phyloP scores from a whole-genome alignment of 2,888 invertebrate species.

The Beris chalybata region DNA sequence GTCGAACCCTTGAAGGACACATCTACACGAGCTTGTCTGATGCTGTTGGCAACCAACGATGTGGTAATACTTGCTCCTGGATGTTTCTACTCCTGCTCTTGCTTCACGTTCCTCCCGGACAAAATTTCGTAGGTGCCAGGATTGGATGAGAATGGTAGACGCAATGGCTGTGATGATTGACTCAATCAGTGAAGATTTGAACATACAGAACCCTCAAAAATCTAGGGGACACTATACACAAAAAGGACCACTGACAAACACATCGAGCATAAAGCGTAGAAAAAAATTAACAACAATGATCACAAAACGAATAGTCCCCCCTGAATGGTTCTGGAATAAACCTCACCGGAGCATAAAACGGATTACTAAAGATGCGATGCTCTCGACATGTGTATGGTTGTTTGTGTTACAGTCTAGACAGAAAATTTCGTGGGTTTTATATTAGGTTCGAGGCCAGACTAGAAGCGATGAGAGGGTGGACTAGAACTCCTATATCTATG shows the following conservation, averaged over 20 bases:
- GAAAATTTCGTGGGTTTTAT: constrained; percentile 30
- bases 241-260: constrained; percentile 11
- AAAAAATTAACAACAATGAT: constrained; percentile 31
- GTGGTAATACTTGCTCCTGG: constrained; percentile 11
- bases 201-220: constrained; percentile 1
- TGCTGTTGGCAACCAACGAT: constrained; percentile 32
- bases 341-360: constrained; percentile 28
- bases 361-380: constrained; percentile 31
- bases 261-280: background rate
- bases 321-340: constrained; percentile 27
- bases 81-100: constrained; percentile 6
- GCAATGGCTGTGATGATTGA: constrained; percentile 32
- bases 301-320: constrained; percentile 23
- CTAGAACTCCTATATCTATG: constrained; percentile 23
- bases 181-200: constrained; percentile 30
- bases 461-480: background rate
- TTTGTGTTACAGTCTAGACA: constrained; percentile 33
- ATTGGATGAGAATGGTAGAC: constrained; percentile 16
- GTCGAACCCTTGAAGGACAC: constrained; percentile 14
- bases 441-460: constrained; percentile 19
- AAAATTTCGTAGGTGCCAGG: background rate
- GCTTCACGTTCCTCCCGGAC: background rate
- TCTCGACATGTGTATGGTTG: constrained; percentile 25
- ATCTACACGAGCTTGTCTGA: constrained; percentile 22
- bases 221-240: constrained; percentile 21